Conservation (phyloP, 2,888 invertebrate species). For the Papilio protenor region DNA sequence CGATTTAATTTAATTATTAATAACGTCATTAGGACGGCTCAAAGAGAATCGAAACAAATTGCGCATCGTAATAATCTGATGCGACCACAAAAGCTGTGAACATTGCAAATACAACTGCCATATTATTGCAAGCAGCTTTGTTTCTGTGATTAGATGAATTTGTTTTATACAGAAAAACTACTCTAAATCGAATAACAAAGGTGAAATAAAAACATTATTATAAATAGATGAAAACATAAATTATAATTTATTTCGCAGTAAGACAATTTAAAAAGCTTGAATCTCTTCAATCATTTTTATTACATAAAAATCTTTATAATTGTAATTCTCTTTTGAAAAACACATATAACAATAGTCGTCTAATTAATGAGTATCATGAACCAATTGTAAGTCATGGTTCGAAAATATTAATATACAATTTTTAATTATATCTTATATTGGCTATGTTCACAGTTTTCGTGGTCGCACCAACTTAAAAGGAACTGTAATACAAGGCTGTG, state of each 20-base stretch:
- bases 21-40: slow-evolving; percentile 36
- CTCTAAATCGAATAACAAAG: background rate
- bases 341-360: background rate
- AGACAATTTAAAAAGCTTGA: background rate
- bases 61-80: slow-evolving; percentile 25
- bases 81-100: slow-evolving; percentile 26
- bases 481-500: slow-evolving; percentile 60
- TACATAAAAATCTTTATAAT: background rate
- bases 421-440: background rate
- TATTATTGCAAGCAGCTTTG: background rate
- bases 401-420: background rate
- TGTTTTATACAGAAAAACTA: background rate
- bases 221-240: background rate
- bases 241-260: background rate
- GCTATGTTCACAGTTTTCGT: slow-evolving; percentile 32
- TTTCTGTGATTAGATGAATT: background rate
- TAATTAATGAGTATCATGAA: background rate
- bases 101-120: background rate
- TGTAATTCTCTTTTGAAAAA: background rate
- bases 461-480: slow-evolving; percentile 45
- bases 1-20: slow-evolving; percentile 35
- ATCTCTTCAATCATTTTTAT: background rate
- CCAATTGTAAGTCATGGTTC: background rate
- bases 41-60: slow-evolving; percentile 38
- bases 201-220: too few species aligned